A percentile compares a stretch with the other conserved stretches of the same genome.
phyloP scores from a whole-genome alignment of 2,797 vertebrate genomes.

The Onychomys arenicola region DNA sequence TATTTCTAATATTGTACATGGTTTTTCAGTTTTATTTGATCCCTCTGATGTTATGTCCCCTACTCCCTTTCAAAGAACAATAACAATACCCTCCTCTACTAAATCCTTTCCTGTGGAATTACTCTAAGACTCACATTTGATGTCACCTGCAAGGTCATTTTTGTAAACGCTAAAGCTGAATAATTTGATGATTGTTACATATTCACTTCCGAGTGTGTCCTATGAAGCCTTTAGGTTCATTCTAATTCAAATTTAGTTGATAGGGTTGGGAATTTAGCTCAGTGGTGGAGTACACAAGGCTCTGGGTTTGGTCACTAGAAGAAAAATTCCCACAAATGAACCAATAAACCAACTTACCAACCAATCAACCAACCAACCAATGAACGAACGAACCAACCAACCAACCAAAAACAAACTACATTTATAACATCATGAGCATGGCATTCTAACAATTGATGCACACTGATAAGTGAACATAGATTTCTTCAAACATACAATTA shows the following conservation, averaged over 20 bases:
- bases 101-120: not conserved
- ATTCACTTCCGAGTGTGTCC: not conserved
- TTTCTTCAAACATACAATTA: conserved; percentile 43
- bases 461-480: not conserved
- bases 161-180: conserved; percentile 17
- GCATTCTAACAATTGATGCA: conserved; percentile 17
- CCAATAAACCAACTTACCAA: not conserved
- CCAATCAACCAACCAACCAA: not conserved
- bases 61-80: not conserved
- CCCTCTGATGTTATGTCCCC: not conserved
- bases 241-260: conserved; percentile 22
- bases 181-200: conserved; percentile 10
- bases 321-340: not conserved
- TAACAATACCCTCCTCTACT: not conserved
- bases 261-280: not conserved
- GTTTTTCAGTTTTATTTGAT: conserved; percentile 36
- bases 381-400: not conserved
- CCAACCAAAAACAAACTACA: not conserved
- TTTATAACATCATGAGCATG: conserved; percentile 24
- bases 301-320: not conserved
- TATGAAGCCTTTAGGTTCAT: not conserved
- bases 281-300: not conserved
- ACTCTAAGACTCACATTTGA: not conserved
- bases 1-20: conserved; percentile 16
- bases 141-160: not conserved